Percentiles rank a stretch among this genome's conserved stretches.
These are phyloP conservation scores for Xanthia togata DNA, from an alignment of 2,888 invertebrate species.

Conservation along the genomic window DNA sequence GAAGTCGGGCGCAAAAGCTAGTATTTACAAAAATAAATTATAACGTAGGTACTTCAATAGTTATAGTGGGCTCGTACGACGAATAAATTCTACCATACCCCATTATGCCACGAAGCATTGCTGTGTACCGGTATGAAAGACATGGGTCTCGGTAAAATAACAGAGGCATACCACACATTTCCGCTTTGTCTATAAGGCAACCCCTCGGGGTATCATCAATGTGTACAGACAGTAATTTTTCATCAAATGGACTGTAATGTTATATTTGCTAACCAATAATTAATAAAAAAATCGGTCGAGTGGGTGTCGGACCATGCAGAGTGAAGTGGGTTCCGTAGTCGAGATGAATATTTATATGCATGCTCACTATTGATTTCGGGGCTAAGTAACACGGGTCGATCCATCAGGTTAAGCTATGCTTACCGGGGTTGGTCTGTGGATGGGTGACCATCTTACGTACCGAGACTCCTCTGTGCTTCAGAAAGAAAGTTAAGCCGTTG, in stretches of 20 bases:
- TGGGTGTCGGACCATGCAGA: not conserved
- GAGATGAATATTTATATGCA: not conserved
- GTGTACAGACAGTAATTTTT: not conserved
- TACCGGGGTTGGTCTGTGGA: too few relatives aligned
- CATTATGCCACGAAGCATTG: not conserved
- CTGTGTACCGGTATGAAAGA: not conserved
- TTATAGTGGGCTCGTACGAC: not conserved
- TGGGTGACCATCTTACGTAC: too few relatives aligned
- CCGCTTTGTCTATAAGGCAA: not conserved
- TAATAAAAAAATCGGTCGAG: not conserved
- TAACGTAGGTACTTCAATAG: not conserved
- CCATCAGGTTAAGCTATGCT: too few relatives aligned
- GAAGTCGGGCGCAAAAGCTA: not conserved
- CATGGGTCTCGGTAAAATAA: slow-evolving; percentile 5
- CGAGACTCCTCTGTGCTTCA: too few relatives aligned
- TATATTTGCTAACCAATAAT: slow-evolving; percentile 27
- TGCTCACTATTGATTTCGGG: not conserved
- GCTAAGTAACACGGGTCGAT: too few relatives aligned
- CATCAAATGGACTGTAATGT: slow-evolving; percentile 6
- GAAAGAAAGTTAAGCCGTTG: too few relatives aligned
- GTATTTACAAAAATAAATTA: not conserved
- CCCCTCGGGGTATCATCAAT: not conserved
- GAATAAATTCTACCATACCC: not conserved
- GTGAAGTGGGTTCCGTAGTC: not conserved
- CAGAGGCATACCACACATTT: slow-evolving; percentile 3